Evolutionary conservation across 1,140 invertebrate genomes (phyloP), one percentile per base, ranked within the genome.

Genomic region (Antheraea pernyi): DNA sequence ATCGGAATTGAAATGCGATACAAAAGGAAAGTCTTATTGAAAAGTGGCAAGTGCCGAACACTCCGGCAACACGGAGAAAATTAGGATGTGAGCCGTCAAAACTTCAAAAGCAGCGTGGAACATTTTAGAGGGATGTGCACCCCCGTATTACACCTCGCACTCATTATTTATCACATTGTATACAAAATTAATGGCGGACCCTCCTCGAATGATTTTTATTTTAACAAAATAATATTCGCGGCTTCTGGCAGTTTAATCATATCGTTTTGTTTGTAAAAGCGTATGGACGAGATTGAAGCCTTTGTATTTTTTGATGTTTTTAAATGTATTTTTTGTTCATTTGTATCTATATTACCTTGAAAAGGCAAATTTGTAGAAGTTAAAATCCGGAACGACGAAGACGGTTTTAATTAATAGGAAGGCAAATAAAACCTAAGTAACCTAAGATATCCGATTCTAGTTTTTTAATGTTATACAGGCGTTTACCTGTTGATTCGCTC

Each of bases 141-240:
- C 88, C 85, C 86, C 79, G 82, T 13, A 53, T 53, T 85, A 87
- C 85, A 89, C 87, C 89, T 86, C 86, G 85, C 86, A 79, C 89
- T 91, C 80, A 91, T 91, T 92, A 92, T 91, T 91, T 91, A 91
- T 92, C 89, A 92, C 88, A 91, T 91, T 92, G 87, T 91, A 81
- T 82, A 83, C 82, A 69, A 92, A 90, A 91, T 92, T 92, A 91
- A 92, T 88, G 88, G 87, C 77, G 75, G 69, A 92, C 90, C 90
- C 88, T 91, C 88, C 88, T 92, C 88, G 90, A 89, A 89, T 85
- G 79, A 89, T 91, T 91, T 92, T 91, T 91, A 89, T 88, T 88
- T 86, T 84, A 89, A 53, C 86, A 91, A 75, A 91, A 89, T 86
- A 84, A 88, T 84, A 74, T 77, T 70, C 68, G 71, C 69, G 86